These are phyloP conservation scores for Orius insidiosus DNA, from an alignment of 1,140 invertebrate genomes.

Conservation along the genomic window DNA sequence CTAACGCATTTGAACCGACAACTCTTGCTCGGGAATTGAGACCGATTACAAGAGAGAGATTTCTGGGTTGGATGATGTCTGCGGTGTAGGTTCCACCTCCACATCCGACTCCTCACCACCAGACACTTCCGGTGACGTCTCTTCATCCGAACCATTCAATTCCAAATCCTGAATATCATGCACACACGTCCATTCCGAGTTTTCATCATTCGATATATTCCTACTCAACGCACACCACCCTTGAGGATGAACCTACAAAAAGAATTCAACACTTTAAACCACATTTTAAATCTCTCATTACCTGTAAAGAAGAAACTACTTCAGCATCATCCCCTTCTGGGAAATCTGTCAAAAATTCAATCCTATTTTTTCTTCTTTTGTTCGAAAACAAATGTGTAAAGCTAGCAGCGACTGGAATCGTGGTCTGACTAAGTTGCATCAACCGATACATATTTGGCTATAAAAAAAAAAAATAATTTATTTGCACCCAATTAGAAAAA, in stretches of 20 bases:
- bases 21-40: slow-evolving; percentile 17
- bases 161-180: slow-evolving; percentile 73
- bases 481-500: neutral
- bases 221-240: slow-evolving; percentile 76
- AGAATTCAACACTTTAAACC: slow-evolving; percentile 2
- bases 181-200: slow-evolving; percentile 82
- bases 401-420: slow-evolving; percentile 55
- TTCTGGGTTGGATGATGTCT: neutral
- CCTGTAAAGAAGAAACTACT: slow-evolving; percentile 72
- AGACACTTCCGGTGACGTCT: slow-evolving; percentile 10
- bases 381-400: slow-evolving; percentile 66
- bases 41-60: slow-evolving; percentile 19
- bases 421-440: slow-evolving; percentile 69
- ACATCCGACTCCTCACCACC: slow-evolving; percentile 12
- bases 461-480: slow-evolving; percentile 20
- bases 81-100: slow-evolving; percentile 4
- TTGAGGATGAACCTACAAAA: slow-evolving; percentile 60
- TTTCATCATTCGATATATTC: slow-evolving; percentile 70
- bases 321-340: slow-evolving; percentile 69
- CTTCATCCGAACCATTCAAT: neutral
- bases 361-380: slow-evolving; percentile 54
- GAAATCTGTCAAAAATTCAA: slow-evolving; percentile 82
- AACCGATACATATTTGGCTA: slow-evolving; percentile 76
- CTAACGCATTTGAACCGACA: slow-evolving; percentile 16
- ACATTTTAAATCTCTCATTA: slow-evolving; percentile 19